phyloP scores from a whole-genome alignment of 2,888 invertebrate genomes.

The Heteromyza rotundicornis region DNA sequence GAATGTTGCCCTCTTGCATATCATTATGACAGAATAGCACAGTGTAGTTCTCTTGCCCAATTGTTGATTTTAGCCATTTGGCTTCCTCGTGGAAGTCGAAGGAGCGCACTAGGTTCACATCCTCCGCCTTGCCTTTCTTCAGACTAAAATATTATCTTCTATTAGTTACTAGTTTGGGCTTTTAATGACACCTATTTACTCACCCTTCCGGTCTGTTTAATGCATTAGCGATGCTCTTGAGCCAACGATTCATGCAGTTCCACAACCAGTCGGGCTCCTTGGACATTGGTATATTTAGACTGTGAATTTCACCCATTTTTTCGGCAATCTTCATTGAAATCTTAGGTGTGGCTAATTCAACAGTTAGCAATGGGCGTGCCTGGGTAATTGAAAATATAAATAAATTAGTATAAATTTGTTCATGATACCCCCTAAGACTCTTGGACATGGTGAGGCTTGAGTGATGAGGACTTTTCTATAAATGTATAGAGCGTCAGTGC shows the following conservation, averaged over 20 bases:
- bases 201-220: constrained; percentile 49
- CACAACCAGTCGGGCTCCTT: constrained; percentile 96
- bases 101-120: constrained; percentile 37
- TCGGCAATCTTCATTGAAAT: constrained; percentile 87
- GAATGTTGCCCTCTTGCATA: constrained; percentile 83
- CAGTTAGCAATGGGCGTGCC: constrained; percentile 84
- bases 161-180: too few relatives aligned
- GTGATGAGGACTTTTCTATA: too few relatives aligned
- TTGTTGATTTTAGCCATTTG: constrained; percentile 72
- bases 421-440: background rate
- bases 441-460: too few relatives aligned
- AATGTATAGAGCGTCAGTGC: too few relatives aligned
- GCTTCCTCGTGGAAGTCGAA: constrained; percentile 73
- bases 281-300: constrained; percentile 90
- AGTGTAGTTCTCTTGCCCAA: constrained; percentile 71
- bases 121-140: too few relatives aligned
- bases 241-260: constrained; percentile 86
- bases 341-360: constrained; percentile 79
- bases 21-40: constrained; percentile 96
- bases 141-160: too few relatives aligned
- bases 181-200: constrained; percentile 10
- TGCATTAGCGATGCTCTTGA: constrained; percentile 64
- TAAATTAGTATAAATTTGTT: background rate
- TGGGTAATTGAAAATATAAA: constrained; percentile 57
- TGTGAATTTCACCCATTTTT: constrained; percentile 93